These are phyloP conservation scores for Lepidonotus clava DNA, from an alignment of 2,888 invertebrate genomes.

Conservation along the genomic window DNA sequence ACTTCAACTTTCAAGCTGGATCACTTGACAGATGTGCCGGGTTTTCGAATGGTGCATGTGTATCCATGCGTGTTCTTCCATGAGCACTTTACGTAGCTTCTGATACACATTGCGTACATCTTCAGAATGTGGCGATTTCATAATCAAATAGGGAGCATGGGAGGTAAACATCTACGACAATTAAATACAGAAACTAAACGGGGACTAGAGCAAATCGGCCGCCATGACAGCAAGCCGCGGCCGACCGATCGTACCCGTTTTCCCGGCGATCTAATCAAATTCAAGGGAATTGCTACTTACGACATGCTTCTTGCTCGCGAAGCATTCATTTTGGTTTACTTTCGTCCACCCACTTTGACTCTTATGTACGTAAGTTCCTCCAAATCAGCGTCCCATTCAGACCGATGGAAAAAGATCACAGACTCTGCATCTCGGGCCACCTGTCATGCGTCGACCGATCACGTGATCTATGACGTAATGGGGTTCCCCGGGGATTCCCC, in stretches of 20 bases:
- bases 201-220: too few species aligned
- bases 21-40: too few species aligned
- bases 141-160: too few species aligned
- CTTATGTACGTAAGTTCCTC: neutral
- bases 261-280: neutral
- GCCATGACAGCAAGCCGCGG: neutral
- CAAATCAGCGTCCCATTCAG: neutral
- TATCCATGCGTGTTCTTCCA: too few species aligned
- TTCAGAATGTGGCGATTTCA: too few species aligned
- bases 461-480: neutral
- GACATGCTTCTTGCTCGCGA: constrained; percentile 57
- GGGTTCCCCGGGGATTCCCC: constrained; percentile 17
- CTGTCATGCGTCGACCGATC: constrained; percentile 29
- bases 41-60: too few species aligned
- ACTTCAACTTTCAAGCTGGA: too few species aligned
- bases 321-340: constrained; percentile 52
- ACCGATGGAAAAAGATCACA: neutral
- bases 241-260: neutral
- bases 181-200: too few species aligned
- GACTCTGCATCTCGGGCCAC: constrained; percentile 11
- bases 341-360: neutral
- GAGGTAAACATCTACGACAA: too few species aligned
- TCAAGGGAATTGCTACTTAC: constrained; percentile 48
- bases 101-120: too few species aligned
- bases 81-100: too few species aligned